phyloP scores from a whole-genome alignment of 2,113 vertebrate genomes.

The Leucopsar rothschildi region DNA sequence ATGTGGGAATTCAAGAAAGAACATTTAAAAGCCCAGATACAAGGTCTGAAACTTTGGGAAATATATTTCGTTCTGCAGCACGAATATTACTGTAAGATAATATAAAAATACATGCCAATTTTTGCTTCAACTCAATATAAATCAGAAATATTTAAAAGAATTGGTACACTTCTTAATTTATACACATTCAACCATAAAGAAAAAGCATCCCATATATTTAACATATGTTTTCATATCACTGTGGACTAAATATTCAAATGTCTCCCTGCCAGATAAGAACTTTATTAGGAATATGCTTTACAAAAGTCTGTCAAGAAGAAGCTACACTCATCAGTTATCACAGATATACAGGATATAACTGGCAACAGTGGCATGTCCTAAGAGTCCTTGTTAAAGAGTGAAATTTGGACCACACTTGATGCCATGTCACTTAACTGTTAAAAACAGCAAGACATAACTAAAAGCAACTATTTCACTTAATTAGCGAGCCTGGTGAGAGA shows the following conservation, averaged over 20 bases:
- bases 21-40: not conserved
- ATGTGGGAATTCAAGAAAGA: not conserved
- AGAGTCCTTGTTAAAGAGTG: not conserved
- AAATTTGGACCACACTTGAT: not conserved
- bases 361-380: not conserved
- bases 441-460: not conserved
- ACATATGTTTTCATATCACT: not conserved
- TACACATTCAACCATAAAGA: not conserved
- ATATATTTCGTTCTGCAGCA: not conserved
- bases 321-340: not conserved
- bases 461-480: not conserved
- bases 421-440: not conserved
- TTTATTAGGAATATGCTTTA: not conserved
- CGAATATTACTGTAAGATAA: not conserved
- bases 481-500: not conserved
- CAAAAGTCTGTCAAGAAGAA: not conserved
- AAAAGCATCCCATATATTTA: not conserved
- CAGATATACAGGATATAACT: not conserved
- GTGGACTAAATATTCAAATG: not conserved
- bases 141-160: not conserved
- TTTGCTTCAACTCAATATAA: not conserved
- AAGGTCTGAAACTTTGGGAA: not conserved
- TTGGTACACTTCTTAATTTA: not conserved
- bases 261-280: not conserved
- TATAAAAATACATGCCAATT: not conserved